phyloP scores from a whole-genome alignment of 2,888 invertebrate species.

The Dicyrtomina minuta region DNA sequence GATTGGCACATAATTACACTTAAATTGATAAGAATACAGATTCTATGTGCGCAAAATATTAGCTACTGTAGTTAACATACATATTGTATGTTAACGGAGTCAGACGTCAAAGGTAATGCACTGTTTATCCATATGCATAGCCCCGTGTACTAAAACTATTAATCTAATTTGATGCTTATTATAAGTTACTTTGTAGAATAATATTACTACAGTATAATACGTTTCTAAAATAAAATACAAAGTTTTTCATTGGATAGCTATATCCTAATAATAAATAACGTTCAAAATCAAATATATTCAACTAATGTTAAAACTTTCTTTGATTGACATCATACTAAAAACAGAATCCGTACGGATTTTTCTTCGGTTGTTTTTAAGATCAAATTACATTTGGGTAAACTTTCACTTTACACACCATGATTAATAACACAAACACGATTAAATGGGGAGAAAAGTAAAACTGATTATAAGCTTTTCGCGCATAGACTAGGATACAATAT shows the following conservation, averaged over 20 bases:
- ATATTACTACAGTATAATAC: background rate
- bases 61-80: too few relatives aligned
- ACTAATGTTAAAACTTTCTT: constrained; percentile 25
- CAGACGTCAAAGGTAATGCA: too few relatives aligned
- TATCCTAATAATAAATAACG: constrained; percentile 17
- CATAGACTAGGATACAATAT: constrained; percentile 52
- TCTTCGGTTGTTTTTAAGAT: too few relatives aligned
- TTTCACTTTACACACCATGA: too few relatives aligned
- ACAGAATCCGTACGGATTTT: too few relatives aligned
- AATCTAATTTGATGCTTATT: background rate
- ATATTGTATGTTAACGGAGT: too few relatives aligned
- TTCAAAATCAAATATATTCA: too few relatives aligned
- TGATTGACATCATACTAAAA: constrained; percentile 29
- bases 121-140: too few relatives aligned
- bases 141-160: background rate
- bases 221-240: constrained; percentile 29
- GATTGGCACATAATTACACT: constrained; percentile 52
- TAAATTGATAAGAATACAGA: constrained; percentile 48
- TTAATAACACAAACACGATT: constrained; percentile 8
- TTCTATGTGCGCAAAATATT: constrained; percentile 14
- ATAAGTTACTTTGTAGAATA: constrained; percentile 15
- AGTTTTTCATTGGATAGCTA: constrained; percentile 9
- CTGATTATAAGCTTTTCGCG: constrained; percentile 42
- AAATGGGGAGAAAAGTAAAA: constrained; percentile 28
- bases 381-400: too few relatives aligned